phyloP scores from a whole-genome alignment of 2,113 vertebrate genomes.

The Corythaixoides concolor region DNA sequence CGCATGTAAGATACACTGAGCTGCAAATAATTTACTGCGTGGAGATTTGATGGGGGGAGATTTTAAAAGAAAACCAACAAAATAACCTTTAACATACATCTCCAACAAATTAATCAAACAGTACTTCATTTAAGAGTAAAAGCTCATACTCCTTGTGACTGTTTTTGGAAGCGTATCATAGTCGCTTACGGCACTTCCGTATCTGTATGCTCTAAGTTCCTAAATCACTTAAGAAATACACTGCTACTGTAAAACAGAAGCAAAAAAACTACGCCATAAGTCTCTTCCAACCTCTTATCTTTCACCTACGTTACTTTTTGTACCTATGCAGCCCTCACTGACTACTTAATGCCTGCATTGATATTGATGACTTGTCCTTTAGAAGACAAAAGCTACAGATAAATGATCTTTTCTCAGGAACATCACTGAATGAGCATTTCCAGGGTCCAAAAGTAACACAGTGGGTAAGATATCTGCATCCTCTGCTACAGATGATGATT shows the following conservation, averaged over 20 bases:
- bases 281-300: neutral
- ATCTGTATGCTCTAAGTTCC: neutral
- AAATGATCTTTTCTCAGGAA: neutral
- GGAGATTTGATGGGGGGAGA: too few relatives aligned
- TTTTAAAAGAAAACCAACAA: neutral
- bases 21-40: neutral
- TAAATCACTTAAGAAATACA: neutral
- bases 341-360: neutral
- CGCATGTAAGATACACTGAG: rapidly evolving
- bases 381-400: neutral
- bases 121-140: neutral
- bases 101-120: neutral
- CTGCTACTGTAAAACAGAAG: neutral
- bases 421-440: neutral
- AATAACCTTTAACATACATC: neutral
- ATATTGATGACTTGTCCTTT: neutral
- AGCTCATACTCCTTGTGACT: neutral
- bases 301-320: neutral
- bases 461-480: neutral
- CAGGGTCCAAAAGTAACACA: neutral
- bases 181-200: too few relatives aligned
- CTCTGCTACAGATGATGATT: neutral
- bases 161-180: neutral
- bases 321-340: neutral
- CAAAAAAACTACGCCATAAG: rapidly evolving